These are phyloP conservation scores for Meteorus sp. DNA, from an alignment of 1,140 invertebrate genomes.

Conservation along the genomic window DNA sequence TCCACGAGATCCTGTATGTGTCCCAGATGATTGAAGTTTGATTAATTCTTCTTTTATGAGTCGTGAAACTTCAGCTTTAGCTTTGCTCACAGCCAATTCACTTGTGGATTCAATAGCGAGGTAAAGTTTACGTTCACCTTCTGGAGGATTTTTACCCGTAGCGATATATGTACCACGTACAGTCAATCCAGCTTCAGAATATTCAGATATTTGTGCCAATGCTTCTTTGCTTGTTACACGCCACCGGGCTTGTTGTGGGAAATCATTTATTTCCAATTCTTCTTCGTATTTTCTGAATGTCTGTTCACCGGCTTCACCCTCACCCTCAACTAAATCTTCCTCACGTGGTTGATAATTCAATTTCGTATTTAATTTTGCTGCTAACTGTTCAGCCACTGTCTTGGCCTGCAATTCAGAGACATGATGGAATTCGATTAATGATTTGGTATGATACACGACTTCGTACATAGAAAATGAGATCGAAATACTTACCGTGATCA, in stretches of 20 bases:
- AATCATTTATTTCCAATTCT: constrained; percentile 99
- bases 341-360: constrained; percentile 95
- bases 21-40: constrained; percentile 85
- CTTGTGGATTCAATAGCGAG: constrained; percentile 98
- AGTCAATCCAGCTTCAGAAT: constrained; percentile 97
- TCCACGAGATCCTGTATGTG: constrained; percentile 86
- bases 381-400: constrained; percentile 89
- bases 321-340: constrained; percentile 70
- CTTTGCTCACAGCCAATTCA: constrained; percentile 95
- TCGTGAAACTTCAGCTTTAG: constrained; percentile 96
- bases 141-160: constrained; percentile 84
- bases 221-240: constrained; percentile 98
- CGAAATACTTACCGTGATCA: constrained; percentile 70
- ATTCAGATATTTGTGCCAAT: constrained; percentile 96
- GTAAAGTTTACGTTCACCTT: constrained; percentile 96
- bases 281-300: constrained; percentile 95
- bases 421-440: constrained; percentile 25
- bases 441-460: constrained; percentile 11
- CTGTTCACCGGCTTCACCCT: constrained; percentile 70
- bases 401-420: constrained; percentile 79
- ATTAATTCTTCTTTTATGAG: constrained; percentile 97
- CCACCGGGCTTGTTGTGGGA: constrained; percentile 98
- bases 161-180: constrained; percentile 97
- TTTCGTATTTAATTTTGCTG: constrained; percentile 95
- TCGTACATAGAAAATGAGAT: constrained; percentile 16